Conservation (phyloP, 1,140 invertebrate genomes). For the Drosophila busckii region DNA sequence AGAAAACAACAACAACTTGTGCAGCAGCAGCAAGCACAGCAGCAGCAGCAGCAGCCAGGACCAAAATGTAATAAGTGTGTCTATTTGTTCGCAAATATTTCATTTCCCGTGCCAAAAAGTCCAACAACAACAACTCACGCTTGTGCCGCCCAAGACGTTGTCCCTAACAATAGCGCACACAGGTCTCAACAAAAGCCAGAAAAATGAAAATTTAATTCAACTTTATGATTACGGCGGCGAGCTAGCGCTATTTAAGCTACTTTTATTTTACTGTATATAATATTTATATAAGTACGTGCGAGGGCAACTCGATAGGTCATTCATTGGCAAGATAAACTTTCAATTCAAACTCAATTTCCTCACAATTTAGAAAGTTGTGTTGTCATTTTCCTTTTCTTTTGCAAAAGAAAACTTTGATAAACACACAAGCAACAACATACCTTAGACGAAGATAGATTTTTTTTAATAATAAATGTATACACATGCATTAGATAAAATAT, state of each 20-base stretch:
- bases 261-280: neutral
- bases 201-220: conserved; percentile 38
- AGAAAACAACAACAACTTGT: neutral
- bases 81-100: conserved; percentile 75
- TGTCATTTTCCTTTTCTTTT: no score
- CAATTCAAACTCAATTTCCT: no score
- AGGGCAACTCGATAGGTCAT: no score
- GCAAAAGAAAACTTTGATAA: no score
- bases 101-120: conserved; percentile 69
- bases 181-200: conserved; percentile 13
- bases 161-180: conserved; percentile 14
- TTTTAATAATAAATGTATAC: no score
- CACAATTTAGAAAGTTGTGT: no score
- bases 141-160: conserved; percentile 22
- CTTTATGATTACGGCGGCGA: conserved; percentile 29
- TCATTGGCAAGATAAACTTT: no score
- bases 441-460: no score
- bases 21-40: neutral
- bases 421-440: no score
- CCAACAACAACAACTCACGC: conserved; percentile 34
- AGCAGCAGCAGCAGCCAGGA: conserved; percentile 28
- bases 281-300: no score
- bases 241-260: conserved; percentile 19
- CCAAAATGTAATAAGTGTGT: conserved; percentile 74
- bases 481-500: no score